Conservation (phyloP, 2,888 invertebrate species). For the Myathropa florea region DNA sequence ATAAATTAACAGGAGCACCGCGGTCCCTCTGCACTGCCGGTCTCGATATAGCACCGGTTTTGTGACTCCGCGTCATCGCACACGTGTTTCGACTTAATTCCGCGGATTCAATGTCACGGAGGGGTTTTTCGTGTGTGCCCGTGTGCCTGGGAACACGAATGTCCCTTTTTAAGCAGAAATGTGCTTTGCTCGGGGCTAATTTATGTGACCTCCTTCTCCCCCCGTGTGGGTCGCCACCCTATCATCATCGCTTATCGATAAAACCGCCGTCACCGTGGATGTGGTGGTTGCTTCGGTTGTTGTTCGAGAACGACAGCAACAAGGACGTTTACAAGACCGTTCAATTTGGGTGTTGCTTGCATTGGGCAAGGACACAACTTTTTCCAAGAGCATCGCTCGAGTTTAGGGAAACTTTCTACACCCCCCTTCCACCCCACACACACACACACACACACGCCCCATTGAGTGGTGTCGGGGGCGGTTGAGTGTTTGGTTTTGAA, state of each 20-base stretch:
- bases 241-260: conserved; percentile 55
- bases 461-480: background rate
- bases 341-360: background rate
- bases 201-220: conserved; percentile 51
- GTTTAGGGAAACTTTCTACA: conserved; percentile 22
- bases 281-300: background rate
- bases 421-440: background rate
- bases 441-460: background rate
- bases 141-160: background rate
- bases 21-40: too few relatives aligned
- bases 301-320: background rate
- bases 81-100: conserved; percentile 40
- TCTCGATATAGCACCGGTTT: background rate
- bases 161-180: background rate
- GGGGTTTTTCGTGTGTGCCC: background rate
- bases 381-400: background rate
- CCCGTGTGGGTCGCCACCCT: background rate
- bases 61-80: conserved; percentile 29
- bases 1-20: background rate
- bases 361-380: conserved; percentile 31
- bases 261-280: conserved; percentile 23
- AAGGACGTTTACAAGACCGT: background rate
- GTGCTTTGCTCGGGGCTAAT: conserved; percentile 50
- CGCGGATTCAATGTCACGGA: conserved; percentile 32
- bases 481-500: background rate